A percentile compares a stretch with the other conserved stretches of the same genome.
Conservation (phyloP, 2,113 vertebrate genomes). For the Apodemus speciosus region DNA sequence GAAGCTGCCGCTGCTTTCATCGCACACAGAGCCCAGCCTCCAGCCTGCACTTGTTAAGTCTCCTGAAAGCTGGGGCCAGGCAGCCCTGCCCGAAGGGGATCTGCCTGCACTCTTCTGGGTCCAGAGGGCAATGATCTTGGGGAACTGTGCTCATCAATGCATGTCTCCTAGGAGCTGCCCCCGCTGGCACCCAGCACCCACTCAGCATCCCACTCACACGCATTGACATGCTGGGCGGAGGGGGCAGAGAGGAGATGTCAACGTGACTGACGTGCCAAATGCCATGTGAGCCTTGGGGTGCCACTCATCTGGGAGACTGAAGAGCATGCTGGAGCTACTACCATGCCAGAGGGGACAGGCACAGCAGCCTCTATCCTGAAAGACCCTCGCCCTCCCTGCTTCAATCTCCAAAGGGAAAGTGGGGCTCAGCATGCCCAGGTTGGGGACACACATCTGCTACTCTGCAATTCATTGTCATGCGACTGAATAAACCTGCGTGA, state of each 20-base stretch:
- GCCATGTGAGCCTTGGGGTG: not conserved
- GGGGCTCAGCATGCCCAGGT: fast-evolving
- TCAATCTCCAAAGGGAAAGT: not conserved
- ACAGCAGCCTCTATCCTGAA: not conserved
- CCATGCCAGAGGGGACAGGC: not conserved
- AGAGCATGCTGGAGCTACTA: not conserved
- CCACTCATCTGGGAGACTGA: not conserved
- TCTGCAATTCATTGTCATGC: not conserved
- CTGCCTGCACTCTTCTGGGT: not conserved
- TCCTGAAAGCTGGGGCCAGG: not conserved
- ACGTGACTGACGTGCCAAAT: not conserved
- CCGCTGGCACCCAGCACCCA: not conserved
- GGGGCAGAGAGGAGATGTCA: slow-evolving; percentile 8
- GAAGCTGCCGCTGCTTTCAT: not conserved
- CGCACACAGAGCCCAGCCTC: not conserved
- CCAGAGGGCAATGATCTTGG: not conserved
- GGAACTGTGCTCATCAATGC: not conserved
- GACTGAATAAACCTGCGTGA: not conserved
- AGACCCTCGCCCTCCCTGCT: not conserved
- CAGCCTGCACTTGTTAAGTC: not conserved
- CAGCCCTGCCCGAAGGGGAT: not conserved
- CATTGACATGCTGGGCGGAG: not conserved
- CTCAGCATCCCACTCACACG: not conserved
- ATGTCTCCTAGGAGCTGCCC: not conserved
- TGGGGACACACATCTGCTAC: not conserved